Conservation (phyloP, 2,113 vertebrate genomes). For the Muntiacus reevesi region DNA sequence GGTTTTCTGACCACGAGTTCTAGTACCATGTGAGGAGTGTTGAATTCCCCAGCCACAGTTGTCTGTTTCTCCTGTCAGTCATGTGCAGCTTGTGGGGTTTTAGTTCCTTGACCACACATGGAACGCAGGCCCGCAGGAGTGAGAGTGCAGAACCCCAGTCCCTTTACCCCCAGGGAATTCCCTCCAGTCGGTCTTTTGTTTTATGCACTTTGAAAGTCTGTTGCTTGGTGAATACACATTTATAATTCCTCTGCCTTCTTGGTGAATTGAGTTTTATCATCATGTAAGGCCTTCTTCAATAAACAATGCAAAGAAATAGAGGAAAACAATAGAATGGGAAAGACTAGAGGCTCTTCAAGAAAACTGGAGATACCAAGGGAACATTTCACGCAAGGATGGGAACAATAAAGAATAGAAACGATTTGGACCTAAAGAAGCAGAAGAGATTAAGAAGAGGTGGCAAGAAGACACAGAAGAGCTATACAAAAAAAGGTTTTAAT, state of each 20-base stretch:
- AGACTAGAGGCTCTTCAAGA: not conserved
- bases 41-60: not conserved
- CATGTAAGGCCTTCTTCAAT: not conserved
- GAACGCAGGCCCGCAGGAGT: not conserved
- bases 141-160: not conserved
- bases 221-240: not conserved
- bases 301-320: not conserved
- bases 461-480: not conserved
- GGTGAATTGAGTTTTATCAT: not conserved
- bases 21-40: not conserved
- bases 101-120: not conserved
- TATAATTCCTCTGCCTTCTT: not conserved
- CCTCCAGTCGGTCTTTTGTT: not conserved
- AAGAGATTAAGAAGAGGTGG: not conserved
- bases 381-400: not conserved
- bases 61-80: not conserved
- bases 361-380: not conserved
- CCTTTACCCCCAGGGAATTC: not conserved
- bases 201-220: not conserved
- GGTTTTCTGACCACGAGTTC: not conserved
- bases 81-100: not conserved
- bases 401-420: not conserved
- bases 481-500: not conserved
- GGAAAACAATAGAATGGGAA: not conserved
- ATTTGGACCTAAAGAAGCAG: not conserved